These are phyloP conservation scores for Illadopsis cleaveri DNA, from an alignment of 2,113 vertebrate genomes.

Conservation along the genomic window DNA sequence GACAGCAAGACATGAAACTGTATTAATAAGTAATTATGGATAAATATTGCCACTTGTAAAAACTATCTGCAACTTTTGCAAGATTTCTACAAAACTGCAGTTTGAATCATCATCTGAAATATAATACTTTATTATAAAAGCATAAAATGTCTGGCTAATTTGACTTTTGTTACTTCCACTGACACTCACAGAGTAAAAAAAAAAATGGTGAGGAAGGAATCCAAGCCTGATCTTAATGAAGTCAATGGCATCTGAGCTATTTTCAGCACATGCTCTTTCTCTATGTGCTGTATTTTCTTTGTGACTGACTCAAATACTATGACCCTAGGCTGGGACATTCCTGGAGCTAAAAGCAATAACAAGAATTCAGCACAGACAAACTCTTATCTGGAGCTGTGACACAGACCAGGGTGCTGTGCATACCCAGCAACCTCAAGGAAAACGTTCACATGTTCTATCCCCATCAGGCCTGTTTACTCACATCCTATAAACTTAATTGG, in stretches of 20 bases:
- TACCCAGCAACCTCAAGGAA: background rate
- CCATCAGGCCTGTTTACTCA: background rate
- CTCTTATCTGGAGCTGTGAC: slow-evolving; percentile 6
- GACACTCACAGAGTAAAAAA: background rate
- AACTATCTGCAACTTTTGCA: background rate
- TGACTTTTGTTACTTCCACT: background rate
- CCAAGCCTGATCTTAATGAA: slow-evolving; percentile 10
- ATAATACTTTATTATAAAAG: background rate
- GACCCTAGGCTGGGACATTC: slow-evolving; percentile 39
- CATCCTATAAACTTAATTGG: background rate
- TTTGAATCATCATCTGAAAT: background rate
- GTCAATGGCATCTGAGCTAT: slow-evolving; percentile 31
- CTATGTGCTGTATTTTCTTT: slow-evolving; percentile 21
- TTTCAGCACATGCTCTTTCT: slow-evolving; percentile 47
- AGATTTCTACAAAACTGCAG: background rate
- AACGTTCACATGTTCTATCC: background rate
- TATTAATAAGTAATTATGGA: background rate
- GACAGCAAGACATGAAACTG: background rate
- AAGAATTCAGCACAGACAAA: slow-evolving; percentile 44
- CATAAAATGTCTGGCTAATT: background rate
- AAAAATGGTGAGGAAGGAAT: background rate
- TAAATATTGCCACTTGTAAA: background rate
- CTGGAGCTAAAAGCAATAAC: slow-evolving; percentile 46
- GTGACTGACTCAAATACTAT: slow-evolving; percentile 32
- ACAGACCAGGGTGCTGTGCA: background rate